Percentiles rank a stretch among this genome's conserved stretches.
These are phyloP conservation scores for Mormyrus proboscirostris DNA, from an alignment of 2,797 vertebrate species.

Conservation along the genomic window DNA sequence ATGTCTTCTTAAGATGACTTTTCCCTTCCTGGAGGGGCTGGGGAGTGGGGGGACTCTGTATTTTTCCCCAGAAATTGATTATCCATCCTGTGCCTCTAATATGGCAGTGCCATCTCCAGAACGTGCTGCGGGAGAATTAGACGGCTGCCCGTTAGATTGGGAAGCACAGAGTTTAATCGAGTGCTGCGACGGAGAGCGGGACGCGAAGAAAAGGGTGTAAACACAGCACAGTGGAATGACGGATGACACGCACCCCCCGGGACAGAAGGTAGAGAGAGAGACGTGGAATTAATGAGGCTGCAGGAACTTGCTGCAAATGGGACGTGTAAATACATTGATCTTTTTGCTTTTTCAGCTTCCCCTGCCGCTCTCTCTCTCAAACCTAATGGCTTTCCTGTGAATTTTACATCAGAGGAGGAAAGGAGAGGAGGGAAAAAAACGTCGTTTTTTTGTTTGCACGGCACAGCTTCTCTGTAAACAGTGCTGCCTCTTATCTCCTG, in stretches of 20 bases:
- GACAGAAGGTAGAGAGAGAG: constrained; percentile 96
- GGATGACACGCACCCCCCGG: constrained; percentile 82
- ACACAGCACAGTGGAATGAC: constrained; percentile 72
- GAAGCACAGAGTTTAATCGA: constrained; percentile 77
- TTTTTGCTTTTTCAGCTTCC: constrained; percentile 67
- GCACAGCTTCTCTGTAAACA: constrained; percentile 94
- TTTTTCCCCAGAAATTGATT: constrained; percentile 22
- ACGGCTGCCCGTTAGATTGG: constrained; percentile 55
- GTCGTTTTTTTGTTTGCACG: constrained; percentile 73
- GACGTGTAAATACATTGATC: constrained; percentile 99
- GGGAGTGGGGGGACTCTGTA: constrained; percentile 2
- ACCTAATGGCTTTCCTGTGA: constrained; percentile 80
- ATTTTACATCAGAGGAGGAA: constrained; percentile 73
- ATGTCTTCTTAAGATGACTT: constrained; percentile 51
- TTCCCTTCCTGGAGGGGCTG: constrained; percentile 33
- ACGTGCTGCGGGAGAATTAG: constrained; percentile 45
- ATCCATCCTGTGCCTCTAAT: background rate
- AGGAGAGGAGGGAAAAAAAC: constrained; percentile 67
- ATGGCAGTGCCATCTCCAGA: background rate
- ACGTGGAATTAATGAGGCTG: constrained; percentile 99
- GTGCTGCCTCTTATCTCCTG: constrained; percentile 90
- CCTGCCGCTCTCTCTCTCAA: constrained; percentile 51
- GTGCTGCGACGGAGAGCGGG: constrained; percentile 59
- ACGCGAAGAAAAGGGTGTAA: constrained; percentile 42
- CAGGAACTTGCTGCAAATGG: constrained; percentile 97